These are phyloP conservation scores for Drosophila chauvacae DNA, from an alignment of 1,140 invertebrate genomes.

Conservation along the genomic window DNA sequence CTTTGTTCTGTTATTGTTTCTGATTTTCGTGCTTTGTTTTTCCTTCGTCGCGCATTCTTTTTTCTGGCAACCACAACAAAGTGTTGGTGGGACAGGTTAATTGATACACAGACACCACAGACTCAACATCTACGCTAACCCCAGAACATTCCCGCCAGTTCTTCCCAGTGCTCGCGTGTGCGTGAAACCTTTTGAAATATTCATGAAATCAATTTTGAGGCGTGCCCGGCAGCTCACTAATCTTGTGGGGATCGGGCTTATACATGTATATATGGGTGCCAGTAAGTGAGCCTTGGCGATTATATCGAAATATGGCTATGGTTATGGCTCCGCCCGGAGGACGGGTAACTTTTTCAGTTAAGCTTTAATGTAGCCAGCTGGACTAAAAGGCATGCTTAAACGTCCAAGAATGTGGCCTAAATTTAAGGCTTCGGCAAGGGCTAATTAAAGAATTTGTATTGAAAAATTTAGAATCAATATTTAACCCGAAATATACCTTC, in stretches of 20 bases:
- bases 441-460: background rate
- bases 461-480: background rate
- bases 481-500: background rate
- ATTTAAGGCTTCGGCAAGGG: background rate
- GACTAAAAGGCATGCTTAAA: background rate
- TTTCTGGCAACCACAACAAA: slow-evolving; percentile 64
- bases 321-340: slow-evolving; percentile 22
- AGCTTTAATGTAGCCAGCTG: slow-evolving; percentile 16
- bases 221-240: slow-evolving; percentile 41
- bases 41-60: background rate
- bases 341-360: slow-evolving; percentile 23
- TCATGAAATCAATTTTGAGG: slow-evolving; percentile 77
- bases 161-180: slow-evolving; percentile 23
- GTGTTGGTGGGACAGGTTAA: slow-evolving; percentile 70
- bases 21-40: slow-evolving; percentile 26
- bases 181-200: slow-evolving; percentile 78
- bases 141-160: background rate
- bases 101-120: slow-evolving; percentile 72
- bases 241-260: slow-evolving; percentile 31
- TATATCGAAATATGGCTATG: slow-evolving; percentile 56
- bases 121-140: slow-evolving; percentile 3
- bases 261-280: slow-evolving; percentile 7
- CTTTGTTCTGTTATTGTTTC: background rate
- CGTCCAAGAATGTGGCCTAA: background rate
- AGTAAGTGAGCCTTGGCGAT: slow-evolving; percentile 31